Evolutionary conservation across 2,797 vertebrate genomes (phyloP), one percentile per base, ranked within the genome.

Genomic region (Danio kyathit): DNA sequence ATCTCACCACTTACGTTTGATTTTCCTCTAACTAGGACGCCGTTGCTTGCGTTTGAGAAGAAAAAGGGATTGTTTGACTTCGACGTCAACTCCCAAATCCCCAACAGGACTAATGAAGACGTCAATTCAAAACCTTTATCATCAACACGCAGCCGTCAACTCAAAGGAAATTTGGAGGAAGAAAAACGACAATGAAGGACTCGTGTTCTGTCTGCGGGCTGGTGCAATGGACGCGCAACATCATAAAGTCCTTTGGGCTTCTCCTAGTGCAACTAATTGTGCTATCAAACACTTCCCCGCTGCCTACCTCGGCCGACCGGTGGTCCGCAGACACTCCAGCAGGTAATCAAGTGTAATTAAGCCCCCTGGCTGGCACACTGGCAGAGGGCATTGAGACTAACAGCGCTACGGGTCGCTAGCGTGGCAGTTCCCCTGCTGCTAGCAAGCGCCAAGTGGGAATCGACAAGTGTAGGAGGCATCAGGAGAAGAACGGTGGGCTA

Each of bases 291-390:
- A 65, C 59, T 79, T 79, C 46, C 66, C 57, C 7, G n/a, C 49
- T 43, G 60, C 74, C 63, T 38, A 61, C 52, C 73, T 74, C 13
- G 29, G 63, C 69, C 41, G 19, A 60, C 76, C 56, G 19, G 74
- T 54, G 71, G 64, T 72, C 57, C 13, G 5, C 11, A 48, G 49
- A 70, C 63, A 80, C 13, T 80, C 79, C 81, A 84, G 84, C 83
- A 85, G 84, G 76, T 87, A 85, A 87, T 87, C 83, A 83, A 82
- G 81, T 40, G 17, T 86, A 86, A 86, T 86, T 84, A 86, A 81
- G 49, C 73, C 60, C 61, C 48, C 66, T 77, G 74, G 40, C 60
- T 83, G 61, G 67, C 74, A 76, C 66, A 40, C 64, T 43, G 54
- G 79, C 52, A 61, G 29, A 74, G 77, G 72, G 61, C 69, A 67